These are phyloP conservation scores for Ectropis crepuscularia DNA, from an alignment of 2,888 invertebrate genomes.

Conservation along the genomic window DNA sequence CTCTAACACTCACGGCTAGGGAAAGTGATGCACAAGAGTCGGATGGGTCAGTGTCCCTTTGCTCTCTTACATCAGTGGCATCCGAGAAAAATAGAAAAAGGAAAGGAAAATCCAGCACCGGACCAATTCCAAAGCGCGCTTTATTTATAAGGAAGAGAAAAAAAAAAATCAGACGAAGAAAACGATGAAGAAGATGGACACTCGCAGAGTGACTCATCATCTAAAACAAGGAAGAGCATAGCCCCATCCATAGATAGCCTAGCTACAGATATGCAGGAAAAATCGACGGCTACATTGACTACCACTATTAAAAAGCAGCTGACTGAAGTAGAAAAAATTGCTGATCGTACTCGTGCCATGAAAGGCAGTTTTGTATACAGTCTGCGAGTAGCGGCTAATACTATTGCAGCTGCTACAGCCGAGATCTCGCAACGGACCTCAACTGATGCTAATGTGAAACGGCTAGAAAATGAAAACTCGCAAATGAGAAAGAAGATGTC, in stretches of 20 bases:
- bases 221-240: background rate
- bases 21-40: background rate
- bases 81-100: background rate
- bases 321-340: background rate
- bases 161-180: background rate
- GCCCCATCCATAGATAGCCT: background rate
- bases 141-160: background rate
- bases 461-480: slow-evolving; percentile 1
- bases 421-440: slow-evolving; percentile 1
- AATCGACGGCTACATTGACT: background rate
- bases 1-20: background rate
- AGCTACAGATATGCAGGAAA: background rate
- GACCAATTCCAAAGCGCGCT: background rate
- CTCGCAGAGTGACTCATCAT: background rate
- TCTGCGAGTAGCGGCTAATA: background rate
- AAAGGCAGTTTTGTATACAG: background rate
- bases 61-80: background rate
- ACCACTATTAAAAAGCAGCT: background rate
- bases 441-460: background rate
- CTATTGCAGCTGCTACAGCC: slow-evolving; percentile 1
- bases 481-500: background rate
- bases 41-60: background rate
- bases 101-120: background rate
- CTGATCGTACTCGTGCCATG: background rate
- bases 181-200: background rate